Conservation (phyloP, 1,140 invertebrate species). For the Uloborus diversus region DNA sequence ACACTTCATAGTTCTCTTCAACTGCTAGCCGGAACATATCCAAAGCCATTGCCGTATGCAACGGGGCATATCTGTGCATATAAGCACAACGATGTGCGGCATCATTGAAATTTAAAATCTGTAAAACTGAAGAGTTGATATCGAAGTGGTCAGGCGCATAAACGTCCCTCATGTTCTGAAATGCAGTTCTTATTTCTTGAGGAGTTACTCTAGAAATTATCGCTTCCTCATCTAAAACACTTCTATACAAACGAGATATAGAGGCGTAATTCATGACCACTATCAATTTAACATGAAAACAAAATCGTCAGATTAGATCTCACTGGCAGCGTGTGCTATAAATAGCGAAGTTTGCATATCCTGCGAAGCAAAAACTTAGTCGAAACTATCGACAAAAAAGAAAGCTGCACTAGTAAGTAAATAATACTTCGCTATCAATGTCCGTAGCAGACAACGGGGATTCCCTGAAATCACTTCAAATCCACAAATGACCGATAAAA, state of each 20-base stretch:
- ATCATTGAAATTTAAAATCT: neutral
- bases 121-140: neutral
- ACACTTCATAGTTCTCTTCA: neutral
- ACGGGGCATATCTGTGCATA: constrained; percentile 7
- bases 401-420: too few relatives aligned
- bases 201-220: neutral
- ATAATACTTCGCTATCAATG: too few relatives aligned
- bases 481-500: too few relatives aligned
- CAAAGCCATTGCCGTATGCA: neutral
- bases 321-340: too few relatives aligned
- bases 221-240: neutral
- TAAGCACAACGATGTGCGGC: constrained; percentile 21
- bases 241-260: neutral
- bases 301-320: too few relatives aligned
- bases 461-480: too few relatives aligned
- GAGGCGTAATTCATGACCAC: too few relatives aligned
- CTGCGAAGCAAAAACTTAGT: too few relatives aligned
- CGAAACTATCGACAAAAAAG: too few relatives aligned
- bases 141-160: neutral
- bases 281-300: too few relatives aligned
- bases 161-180: neutral
- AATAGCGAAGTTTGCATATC: too few relatives aligned
- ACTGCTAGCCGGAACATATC: neutral
- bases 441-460: too few relatives aligned
- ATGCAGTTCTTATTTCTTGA: neutral